Evolutionary conservation across 1,140 invertebrate genomes (phyloP), one percentile per base, ranked within the genome.

Genomic region (Apocrypta bakeri): DNA sequence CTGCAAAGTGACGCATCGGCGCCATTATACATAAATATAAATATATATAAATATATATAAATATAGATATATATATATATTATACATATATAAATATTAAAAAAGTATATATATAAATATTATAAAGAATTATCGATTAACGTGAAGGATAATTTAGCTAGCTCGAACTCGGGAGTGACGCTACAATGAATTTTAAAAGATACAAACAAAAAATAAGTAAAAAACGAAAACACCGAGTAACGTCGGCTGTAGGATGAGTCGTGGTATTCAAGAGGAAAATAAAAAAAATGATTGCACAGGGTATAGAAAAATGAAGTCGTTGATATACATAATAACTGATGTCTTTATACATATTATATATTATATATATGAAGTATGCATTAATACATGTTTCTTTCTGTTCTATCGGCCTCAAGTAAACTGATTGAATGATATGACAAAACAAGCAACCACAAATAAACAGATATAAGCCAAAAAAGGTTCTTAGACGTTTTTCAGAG

Each of bases 271-370:
- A 91, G 87, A 90, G 87, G 61, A 29, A 31, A n/a, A n/a, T n/a
- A n/a, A n/a, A n/a, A n/a, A 81, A 78, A 83, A 78, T 76, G 76
- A 88, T 91, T 92, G 91, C 91, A 92, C 91, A 92, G 91, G 91
- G 91, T 92, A 92, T 91, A 92, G 89, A 92, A 56, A 56, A 56
- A 56, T 89, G 90, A 91, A 92, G 89, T 91, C 89, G 90, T 91
- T 91, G 87, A 91, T 91, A 87, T 87, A 83, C 68, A 90, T 89
- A 89, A 88, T 90, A 77, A 91, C 89, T 91, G 90, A 91, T 91
- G 90, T 92, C 90, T 82, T 74, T 82, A 82, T 82, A 82, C 75
- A 82, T 78, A 78, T 77, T 92, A 91, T 91, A 91, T 89, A 86
- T 88, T 89, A 27, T 87, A 88, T 87, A 88, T 87, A 87, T 87